phyloP scores from a whole-genome alignment of 2,888 invertebrate species.

The Macaria liturata region DNA sequence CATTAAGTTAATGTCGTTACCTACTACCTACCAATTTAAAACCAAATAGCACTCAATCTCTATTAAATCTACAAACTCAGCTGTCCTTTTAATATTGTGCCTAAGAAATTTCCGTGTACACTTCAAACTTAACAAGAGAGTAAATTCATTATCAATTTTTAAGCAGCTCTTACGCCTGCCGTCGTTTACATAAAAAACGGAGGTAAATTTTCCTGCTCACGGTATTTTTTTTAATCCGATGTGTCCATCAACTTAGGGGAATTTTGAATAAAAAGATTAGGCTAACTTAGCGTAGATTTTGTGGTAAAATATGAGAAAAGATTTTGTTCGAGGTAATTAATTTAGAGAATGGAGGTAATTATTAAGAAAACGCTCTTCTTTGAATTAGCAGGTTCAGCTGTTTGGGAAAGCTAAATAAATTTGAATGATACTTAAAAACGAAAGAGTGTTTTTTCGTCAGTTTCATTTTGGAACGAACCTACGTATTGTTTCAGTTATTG shows the following conservation, averaged over 20 bases:
- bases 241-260: conserved; percentile 25
- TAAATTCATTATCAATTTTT: conserved; percentile 23
- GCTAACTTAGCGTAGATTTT: conserved; percentile 18
- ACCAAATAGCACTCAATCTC: too few relatives aligned
- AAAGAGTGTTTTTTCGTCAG: too few relatives aligned
- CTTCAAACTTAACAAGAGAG: conserved; percentile 9
- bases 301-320: conserved; percentile 11
- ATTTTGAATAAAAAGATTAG: conserved; percentile 20
- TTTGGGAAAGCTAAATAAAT: too few relatives aligned
- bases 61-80: too few relatives aligned
- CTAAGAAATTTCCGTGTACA: not conserved
- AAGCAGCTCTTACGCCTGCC: conserved; percentile 22
- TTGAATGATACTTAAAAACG: too few relatives aligned
- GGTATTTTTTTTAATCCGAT: conserved; percentile 22
- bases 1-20: too few relatives aligned
- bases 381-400: too few relatives aligned
- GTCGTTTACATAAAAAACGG: conserved; percentile 17
- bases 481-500: too few relatives aligned
- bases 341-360: conserved; percentile 4
- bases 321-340: conserved; percentile 13
- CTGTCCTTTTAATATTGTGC: too few relatives aligned
- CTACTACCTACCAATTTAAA: too few relatives aligned
- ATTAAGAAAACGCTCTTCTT: not conserved
- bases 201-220: conserved; percentile 19
- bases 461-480: too few relatives aligned